Evolutionary conservation across 1,140 invertebrate genomes (phyloP).

Genomic region (Calephelis nemesis): DNA sequence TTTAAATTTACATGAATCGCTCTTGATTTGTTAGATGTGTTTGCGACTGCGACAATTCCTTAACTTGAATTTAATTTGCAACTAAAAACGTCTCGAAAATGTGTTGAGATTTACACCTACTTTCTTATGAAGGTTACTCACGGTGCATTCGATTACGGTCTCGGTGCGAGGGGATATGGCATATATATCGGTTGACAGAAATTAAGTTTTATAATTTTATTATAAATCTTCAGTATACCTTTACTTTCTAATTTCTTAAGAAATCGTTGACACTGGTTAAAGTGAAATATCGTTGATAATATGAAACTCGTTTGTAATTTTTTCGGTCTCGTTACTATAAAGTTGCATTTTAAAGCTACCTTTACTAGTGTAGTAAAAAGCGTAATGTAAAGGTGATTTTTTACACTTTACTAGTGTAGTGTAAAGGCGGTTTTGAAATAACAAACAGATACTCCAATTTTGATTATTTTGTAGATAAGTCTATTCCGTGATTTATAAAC

Average conservation of each 20-base stretch:
- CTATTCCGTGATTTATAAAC: too few species aligned
- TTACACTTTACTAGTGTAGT: too few species aligned
- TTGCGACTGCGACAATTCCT: conserved; percentile 26
- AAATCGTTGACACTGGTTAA: not conserved
- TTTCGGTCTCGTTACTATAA: too few species aligned
- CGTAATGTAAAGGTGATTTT: too few species aligned
- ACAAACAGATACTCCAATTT: too few species aligned
- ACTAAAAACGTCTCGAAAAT: conserved; percentile 24
- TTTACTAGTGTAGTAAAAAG: too few species aligned
- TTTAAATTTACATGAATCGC: conserved; percentile 21
- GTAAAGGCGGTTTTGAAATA: too few species aligned
- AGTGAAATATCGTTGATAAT: not conserved
- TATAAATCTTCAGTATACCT: conserved; percentile 1
- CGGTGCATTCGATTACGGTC: conserved; percentile 32
- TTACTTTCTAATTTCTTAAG: not conserved
- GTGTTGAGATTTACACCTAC: conserved; percentile 27
- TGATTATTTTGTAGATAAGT: too few species aligned
- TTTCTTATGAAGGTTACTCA: conserved; percentile 23
- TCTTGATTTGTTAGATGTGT: conserved; percentile 22
- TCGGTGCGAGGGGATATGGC: conserved; percentile 29
- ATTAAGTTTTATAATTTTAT: conserved; percentile 17
- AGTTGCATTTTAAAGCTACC: not conserved
- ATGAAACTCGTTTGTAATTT: too few species aligned
- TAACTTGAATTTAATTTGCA: conserved; percentile 29
- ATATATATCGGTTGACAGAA: conserved; percentile 27